Percentiles rank a stretch among this genome's conserved stretches.
These are phyloP conservation scores for Zeuzera pyrina DNA, from an alignment of 2,888 invertebrate genomes.

Conservation along the genomic window DNA sequence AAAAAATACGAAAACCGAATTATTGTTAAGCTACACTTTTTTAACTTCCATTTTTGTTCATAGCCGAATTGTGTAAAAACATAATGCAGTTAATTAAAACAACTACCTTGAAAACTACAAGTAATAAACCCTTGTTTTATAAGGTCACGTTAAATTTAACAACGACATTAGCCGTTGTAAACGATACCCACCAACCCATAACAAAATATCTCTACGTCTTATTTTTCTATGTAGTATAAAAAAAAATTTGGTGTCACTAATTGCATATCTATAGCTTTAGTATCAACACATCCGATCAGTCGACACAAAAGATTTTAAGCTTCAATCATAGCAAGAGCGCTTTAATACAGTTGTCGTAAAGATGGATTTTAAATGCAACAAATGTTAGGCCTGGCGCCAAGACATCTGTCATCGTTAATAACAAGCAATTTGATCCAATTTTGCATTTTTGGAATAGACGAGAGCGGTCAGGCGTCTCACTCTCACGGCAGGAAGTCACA, in stretches of 20 bases:
- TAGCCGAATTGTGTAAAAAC: too few species aligned
- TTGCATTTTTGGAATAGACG: conserved; percentile 65
- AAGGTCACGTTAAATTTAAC: conserved; percentile 13
- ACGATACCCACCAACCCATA: conserved; percentile 10
- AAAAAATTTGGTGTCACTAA: conserved; percentile 51
- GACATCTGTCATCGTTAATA: conserved; percentile 72
- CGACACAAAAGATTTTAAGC: conserved; percentile 27
- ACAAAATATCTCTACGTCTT: conserved; percentile 25
- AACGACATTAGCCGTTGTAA: conserved; percentile 16
- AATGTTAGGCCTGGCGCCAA: conserved; percentile 50
- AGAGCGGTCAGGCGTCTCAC: conserved; percentile 58
- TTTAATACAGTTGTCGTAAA: conserved; percentile 21
- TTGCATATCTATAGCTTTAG: conserved; percentile 59
- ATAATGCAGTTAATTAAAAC: conserved; percentile 10
- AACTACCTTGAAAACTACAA: conserved; percentile 11
- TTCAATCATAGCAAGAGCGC: conserved; percentile 16
- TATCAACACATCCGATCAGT: conserved; percentile 66
- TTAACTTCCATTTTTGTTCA: too few species aligned
- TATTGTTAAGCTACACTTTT: too few species aligned
- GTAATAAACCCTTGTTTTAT: conserved; percentile 16
- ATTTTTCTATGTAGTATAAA: conserved; percentile 29
- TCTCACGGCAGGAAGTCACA: conserved; percentile 60
- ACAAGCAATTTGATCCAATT: conserved; percentile 71
- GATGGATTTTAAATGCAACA: conserved; percentile 18
- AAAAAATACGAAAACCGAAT: too few species aligned